These are phyloP conservation scores for Gymnothorax javanicus DNA, from an alignment of 2,797 vertebrate genomes.

Conservation along the genomic window DNA sequence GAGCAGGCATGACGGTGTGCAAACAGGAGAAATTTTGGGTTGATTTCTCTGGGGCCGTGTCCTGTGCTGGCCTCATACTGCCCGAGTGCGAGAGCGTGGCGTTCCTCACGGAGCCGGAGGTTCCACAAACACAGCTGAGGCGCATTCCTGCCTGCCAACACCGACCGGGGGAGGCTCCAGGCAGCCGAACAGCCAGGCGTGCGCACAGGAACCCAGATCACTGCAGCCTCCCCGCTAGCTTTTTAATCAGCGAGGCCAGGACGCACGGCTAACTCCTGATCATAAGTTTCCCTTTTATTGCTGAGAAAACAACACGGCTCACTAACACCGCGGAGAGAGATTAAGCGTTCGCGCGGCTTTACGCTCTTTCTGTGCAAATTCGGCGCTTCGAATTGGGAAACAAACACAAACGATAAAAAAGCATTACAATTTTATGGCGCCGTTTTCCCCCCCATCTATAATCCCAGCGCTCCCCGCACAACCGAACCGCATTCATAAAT, in stretches of 20 bases:
- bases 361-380: neutral
- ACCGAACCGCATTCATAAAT: neutral
- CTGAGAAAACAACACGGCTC: neutral
- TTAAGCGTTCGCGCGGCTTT: neutral
- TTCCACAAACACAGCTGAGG: constrained; percentile 18
- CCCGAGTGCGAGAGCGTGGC: neutral
- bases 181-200: neutral
- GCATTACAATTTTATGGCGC: neutral
- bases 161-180: neutral
- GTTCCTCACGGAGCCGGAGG: neutral
- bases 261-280: neutral
- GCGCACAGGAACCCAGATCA: constrained; percentile 4
- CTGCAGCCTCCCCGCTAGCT: neutral
- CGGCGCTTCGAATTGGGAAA: neutral
- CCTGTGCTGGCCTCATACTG: neutral
- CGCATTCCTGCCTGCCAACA: constrained; percentile 22
- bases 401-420: neutral
- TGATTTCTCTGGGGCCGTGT: neutral
- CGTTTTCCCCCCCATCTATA: neutral
- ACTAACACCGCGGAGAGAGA: neutral
- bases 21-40: neutral
- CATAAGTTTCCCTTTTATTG: neutral
- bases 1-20: neutral
- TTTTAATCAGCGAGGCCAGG: neutral
- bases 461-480: neutral